phyloP scores from a whole-genome alignment of 64 coral and sea anemone genomes.

The Porites australiensis region DNA sequence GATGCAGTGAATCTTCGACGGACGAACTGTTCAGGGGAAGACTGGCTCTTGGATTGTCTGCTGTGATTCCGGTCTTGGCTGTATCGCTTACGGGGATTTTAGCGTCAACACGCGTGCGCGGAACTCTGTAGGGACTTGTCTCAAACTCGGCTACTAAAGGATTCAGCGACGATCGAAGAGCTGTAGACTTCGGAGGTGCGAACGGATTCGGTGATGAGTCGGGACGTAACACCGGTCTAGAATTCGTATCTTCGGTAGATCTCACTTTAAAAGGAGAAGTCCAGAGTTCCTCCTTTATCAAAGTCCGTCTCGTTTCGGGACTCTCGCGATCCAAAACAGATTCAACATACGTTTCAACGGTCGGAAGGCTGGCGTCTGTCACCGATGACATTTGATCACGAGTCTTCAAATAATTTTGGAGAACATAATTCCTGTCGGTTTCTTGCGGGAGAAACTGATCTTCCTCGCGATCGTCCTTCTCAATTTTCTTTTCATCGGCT shows the following conservation, averaged over 20 bases:
- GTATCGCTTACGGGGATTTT: no score
- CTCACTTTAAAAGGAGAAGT: neutral
- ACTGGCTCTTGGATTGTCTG: no score
- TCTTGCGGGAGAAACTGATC: no score
- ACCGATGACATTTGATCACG: conserved; percentile 20
- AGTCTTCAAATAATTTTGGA: conserved; percentile 26
- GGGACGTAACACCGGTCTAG: neutral
- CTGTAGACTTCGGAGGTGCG: no score
- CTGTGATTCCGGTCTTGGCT: no score
- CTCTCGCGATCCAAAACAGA: neutral
- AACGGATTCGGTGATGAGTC: neutral
- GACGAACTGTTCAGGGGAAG: no score
- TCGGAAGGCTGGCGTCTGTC: neutral
- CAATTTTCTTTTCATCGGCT: no score
- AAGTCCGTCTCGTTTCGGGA: neutral
- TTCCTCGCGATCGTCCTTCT: no score
- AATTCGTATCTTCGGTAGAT: neutral
- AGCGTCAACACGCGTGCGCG: no score
- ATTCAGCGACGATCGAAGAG: neutral
- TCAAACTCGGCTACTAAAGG: no score
- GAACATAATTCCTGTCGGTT: neutral
- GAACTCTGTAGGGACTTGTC: no score
- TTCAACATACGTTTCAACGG: conserved; percentile 1
- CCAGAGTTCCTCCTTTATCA: neutral
- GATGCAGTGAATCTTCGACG: no score